These are phyloP conservation scores for Cottoperca gobio DNA, from an alignment of 2,797 vertebrate genomes.

Conservation along the genomic window DNA sequence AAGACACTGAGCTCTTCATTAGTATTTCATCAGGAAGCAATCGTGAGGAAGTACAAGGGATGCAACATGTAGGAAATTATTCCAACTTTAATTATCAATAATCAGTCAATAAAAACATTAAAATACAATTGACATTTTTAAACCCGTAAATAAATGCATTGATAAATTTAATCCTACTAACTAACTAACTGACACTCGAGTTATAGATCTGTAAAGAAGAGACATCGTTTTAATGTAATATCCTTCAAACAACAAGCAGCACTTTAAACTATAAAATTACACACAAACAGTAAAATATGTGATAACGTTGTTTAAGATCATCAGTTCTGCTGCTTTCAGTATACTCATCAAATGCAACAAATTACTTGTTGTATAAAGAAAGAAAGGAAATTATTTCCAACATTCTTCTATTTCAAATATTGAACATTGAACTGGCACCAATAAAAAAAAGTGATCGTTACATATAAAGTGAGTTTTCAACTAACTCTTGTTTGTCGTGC, in stretches of 20 bases:
- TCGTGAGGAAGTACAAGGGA: not conserved
- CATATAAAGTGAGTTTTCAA: too few relatives aligned
- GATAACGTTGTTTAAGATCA: too few relatives aligned
- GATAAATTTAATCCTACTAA: too few relatives aligned
- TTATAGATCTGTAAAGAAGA: not conserved
- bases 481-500: too few relatives aligned
- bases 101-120: not conserved
- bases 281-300: too few relatives aligned
- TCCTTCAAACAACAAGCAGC: not conserved
- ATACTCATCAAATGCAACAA: too few relatives aligned
- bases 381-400: too few relatives aligned
- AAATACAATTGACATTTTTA: not conserved
- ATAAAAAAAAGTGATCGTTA: too few relatives aligned
- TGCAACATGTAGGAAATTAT: not conserved
- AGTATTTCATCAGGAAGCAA: conserved; percentile 28
- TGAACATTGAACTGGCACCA: too few relatives aligned
- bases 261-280: not conserved
- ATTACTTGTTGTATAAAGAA: too few relatives aligned
- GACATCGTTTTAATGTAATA: not conserved
- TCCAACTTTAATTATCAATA: not conserved
- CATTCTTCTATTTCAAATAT: too few relatives aligned
- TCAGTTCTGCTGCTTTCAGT: too few relatives aligned
- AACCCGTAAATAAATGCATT: not conserved
- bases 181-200: not conserved
- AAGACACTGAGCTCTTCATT: conserved; percentile 18